A percentile compares a stretch with the other conserved stretches of the same genome.
Evolutionary conservation across 2,888 invertebrate species (phyloP).

Genomic region (Drosophila dives): DNA sequence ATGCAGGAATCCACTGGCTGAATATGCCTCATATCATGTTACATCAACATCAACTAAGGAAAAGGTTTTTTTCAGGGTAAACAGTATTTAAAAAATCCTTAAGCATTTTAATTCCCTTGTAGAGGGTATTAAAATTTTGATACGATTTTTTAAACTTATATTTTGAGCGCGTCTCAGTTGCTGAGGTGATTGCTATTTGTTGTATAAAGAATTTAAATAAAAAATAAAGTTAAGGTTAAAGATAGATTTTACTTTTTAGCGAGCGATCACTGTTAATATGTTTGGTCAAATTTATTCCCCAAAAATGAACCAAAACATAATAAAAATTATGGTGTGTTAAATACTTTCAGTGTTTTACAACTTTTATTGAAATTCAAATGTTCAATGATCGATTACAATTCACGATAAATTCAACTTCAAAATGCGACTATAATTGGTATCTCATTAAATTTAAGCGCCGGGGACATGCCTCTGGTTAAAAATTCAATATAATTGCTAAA

Average conservation of each 20-base stretch:
- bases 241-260: neutral
- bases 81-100: too few species aligned
- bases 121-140: too few species aligned
- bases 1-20: neutral
- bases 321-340: neutral
- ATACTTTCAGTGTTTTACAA: constrained; percentile 39
- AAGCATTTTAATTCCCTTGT: too few species aligned
- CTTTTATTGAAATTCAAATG: constrained; percentile 78
- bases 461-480: constrained; percentile 25
- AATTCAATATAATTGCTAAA: constrained; percentile 46
- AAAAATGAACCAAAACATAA: too few species aligned
- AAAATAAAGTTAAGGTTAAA: neutral
- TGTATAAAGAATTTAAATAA: neutral
- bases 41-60: too few species aligned
- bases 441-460: constrained; percentile 52
- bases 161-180: neutral
- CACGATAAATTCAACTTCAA: constrained; percentile 65
- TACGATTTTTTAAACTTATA: too few species aligned
- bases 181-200: neutral
- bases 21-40: neutral
- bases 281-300: neutral
- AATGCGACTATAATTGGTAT: constrained; percentile 66
- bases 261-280: neutral
- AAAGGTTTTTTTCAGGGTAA: too few species aligned
- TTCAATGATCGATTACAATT: constrained; percentile 73